Evolutionary conservation across 2,888 invertebrate genomes (phyloP).

Genomic region (Epirrhoe alternata): DNA sequence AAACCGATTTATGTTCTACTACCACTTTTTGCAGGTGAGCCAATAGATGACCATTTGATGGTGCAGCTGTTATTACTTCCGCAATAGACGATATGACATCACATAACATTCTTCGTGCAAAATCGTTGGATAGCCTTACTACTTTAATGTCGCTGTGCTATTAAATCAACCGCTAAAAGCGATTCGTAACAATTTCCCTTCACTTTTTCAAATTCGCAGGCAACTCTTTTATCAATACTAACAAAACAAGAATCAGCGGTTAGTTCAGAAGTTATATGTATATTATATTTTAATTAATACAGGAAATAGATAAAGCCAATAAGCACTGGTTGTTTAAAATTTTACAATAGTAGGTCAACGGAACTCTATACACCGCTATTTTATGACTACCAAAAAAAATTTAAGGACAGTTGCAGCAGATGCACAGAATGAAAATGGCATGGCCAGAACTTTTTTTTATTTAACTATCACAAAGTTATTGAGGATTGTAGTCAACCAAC

Average conservation of each 20-base stretch:
- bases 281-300: not conserved
- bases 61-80: slow-evolving; percentile 31
- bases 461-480: too few relatives aligned
- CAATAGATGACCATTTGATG: slow-evolving; percentile 27
- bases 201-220: not conserved
- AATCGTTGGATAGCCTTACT: slow-evolving; percentile 13
- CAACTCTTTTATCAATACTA: not conserved
- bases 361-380: too few relatives aligned
- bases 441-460: too few relatives aligned
- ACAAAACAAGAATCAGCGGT: not conserved
- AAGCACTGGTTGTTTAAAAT: too few relatives aligned
- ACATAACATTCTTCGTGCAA: slow-evolving; percentile 22
- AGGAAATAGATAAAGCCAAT: not conserved
- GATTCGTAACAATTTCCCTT: not conserved
- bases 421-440: too few relatives aligned
- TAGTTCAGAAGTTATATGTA: not conserved
- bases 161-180: not conserved
- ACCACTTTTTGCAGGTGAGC: slow-evolving; percentile 26
- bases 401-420: too few relatives aligned
- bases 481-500: too few relatives aligned
- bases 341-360: too few relatives aligned
- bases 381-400: too few relatives aligned
- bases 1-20: slow-evolving; percentile 17
- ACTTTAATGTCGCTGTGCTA: slow-evolving; percentile 13
- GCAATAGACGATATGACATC: slow-evolving; percentile 24